Conservation (phyloP, 2,888 invertebrate genomes). For the Drosophila affinis region DNA sequence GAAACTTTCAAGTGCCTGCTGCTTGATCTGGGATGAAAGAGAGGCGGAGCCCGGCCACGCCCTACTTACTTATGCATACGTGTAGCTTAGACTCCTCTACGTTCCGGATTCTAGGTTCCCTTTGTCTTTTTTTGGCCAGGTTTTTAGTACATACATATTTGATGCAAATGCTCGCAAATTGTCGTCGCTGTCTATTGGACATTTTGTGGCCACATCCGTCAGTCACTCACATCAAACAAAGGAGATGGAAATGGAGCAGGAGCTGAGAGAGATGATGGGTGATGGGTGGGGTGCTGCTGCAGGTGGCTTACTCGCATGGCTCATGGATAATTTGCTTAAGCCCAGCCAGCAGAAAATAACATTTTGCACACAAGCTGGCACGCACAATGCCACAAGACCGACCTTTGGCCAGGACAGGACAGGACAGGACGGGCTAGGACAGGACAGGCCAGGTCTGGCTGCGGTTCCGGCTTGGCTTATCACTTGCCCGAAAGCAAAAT, state of each 20-base stretch:
- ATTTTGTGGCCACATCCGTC: constrained; percentile 35
- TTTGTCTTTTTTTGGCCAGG: constrained; percentile 13
- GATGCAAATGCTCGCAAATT: constrained; percentile 61
- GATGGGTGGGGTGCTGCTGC: constrained; percentile 2
- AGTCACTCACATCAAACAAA: constrained; percentile 20
- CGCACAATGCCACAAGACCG: constrained; percentile 60
- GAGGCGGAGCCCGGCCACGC: constrained; percentile 10
- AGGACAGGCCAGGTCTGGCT: constrained; percentile 10
- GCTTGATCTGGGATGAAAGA: constrained; percentile 13
- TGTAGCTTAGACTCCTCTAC: constrained; percentile 51
- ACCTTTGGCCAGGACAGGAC: constrained; percentile 21
- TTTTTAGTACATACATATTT: constrained; percentile 54
- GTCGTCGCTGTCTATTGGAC: constrained; percentile 58
- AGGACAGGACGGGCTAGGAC: no score
- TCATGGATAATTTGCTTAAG: constrained; percentile 74
- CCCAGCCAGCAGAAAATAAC: constrained; percentile 75
- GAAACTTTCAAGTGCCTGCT: constrained; percentile 55
- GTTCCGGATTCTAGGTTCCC: constrained; percentile 19
- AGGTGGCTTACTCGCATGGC: constrained; percentile 28
- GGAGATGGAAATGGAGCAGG: constrained; percentile 12
- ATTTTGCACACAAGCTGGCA: constrained; percentile 71
- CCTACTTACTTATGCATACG: constrained; percentile 70
- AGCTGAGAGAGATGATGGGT: background rate
- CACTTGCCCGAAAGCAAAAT: constrained; percentile 41
- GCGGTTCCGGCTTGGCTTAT: constrained; percentile 43